Conservation (phyloP, 2,113 vertebrate species). For the Numenius arquata region DNA sequence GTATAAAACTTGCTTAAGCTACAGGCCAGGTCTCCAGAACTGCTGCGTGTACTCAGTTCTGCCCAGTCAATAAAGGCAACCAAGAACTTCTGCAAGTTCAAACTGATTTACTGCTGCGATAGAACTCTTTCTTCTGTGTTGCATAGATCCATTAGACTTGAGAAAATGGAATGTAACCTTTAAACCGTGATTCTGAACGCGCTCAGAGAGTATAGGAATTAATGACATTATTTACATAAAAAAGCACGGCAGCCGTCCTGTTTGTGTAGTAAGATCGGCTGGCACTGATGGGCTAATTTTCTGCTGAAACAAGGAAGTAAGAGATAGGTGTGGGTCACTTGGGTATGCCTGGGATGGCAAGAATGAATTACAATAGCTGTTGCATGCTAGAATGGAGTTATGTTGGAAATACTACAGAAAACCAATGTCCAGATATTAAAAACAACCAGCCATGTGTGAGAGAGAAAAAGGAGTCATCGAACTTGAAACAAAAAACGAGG, state of each 20-base stretch:
- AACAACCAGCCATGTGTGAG: background rate
- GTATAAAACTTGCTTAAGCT: background rate
- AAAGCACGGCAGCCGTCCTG: background rate
- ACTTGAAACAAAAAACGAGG: background rate
- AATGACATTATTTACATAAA: background rate
- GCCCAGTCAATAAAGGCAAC: background rate
- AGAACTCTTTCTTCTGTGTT: background rate
- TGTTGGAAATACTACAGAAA: background rate
- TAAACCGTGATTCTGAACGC: background rate
- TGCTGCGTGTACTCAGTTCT: background rate
- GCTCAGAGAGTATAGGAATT: background rate
- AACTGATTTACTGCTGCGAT: background rate
- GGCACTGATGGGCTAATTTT: background rate
- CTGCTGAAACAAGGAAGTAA: background rate
- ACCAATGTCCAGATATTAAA: background rate
- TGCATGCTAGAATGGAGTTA: background rate
- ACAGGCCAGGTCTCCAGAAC: background rate
- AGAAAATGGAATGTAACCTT: background rate
- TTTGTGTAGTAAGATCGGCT: background rate
- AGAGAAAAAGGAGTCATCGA: background rate
- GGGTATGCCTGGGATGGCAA: background rate
- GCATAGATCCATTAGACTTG: background rate
- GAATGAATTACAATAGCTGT: background rate
- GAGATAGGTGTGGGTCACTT: background rate
- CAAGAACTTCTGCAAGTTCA: background rate